Evolutionary conservation across 2,113 vertebrate genomes (phyloP), one percentile per base, ranked within the genome.

Genomic region (Toxotes chatareus): DNA sequence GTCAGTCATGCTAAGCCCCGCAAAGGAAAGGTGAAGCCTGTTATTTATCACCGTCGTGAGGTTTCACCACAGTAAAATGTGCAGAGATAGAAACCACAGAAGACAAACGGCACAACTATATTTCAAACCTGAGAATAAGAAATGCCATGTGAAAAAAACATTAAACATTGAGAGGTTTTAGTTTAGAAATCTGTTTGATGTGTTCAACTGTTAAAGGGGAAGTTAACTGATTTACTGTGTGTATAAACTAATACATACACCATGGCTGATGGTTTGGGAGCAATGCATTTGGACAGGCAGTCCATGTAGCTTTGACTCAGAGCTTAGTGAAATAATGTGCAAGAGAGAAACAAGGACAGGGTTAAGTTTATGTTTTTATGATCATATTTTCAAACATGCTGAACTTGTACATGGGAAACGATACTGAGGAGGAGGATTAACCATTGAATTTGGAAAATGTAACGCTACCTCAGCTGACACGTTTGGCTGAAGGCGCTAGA

Each of bases 1-100:
- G 87, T 94, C 85, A 82, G 84, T 92, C 93, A 92, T 83, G 79
- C 83, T 85, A 80, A 91, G 85, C 86, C 84, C 71, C 5, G 64
- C 91, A 47, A 73, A 80, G 83, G 61, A 87, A 91, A 90, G 88
- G 88, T 87, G 86, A 94, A 87, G 80, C 73, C 85, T 79, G 85
- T 91, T 91, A 94, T 93, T 93, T 89, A 91, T 93, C 86, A 87
- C 87, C 82, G 82, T 71, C 36, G 73, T 27, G 88, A 93, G 86
- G 84, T 86, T 90, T 91, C 76, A 77, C 73, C 62, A 79, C 90
- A 88, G 84, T 80, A 90, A 91, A 93, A 82, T 85, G 70, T 67
- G 57, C 82, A 91, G 63, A 75, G 79, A 88, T 76, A 83, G 79
- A 88, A 82, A 89, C 76, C 77, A n/a, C 76, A 59, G 62, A 86